phyloP scores from a whole-genome alignment of 92 coral and sea anemone species.

The Muricea muricata region DNA sequence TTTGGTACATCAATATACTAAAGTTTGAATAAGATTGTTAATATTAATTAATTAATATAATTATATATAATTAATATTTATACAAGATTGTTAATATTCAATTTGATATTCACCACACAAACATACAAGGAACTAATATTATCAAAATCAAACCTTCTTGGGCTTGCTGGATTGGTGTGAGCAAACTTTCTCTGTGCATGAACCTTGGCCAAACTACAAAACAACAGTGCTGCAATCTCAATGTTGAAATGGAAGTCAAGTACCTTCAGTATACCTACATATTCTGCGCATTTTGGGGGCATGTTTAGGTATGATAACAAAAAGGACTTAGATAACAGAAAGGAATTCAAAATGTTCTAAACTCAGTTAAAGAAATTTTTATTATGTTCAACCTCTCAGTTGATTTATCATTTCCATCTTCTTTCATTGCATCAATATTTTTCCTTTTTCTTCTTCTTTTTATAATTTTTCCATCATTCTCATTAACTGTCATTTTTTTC shows the following conservation, averaged over 20 bases:
- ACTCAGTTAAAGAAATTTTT: not conserved
- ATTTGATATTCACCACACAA: too few species aligned
- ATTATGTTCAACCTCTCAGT: slow-evolving; percentile 2
- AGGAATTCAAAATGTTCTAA: too few species aligned
- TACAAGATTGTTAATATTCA: too few species aligned
- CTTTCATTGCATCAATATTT: not conserved
- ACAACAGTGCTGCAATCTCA: not conserved
- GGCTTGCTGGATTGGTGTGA: slow-evolving; percentile 66
- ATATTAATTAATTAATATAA: not conserved
- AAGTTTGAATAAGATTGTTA: not conserved
- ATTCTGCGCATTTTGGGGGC: too few species aligned
- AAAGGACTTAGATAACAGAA: too few species aligned
- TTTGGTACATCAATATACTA: slow-evolving; percentile 64
- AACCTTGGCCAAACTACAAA: slow-evolving; percentile 57
- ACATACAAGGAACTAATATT: not conserved
- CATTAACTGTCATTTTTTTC: slow-evolving; percentile 13
- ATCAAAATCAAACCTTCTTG: slow-evolving; percentile 65
- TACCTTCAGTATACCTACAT: too few species aligned
- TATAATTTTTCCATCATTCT: slow-evolving; percentile 8
- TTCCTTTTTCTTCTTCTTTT: slow-evolving; percentile 50
- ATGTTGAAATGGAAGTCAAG: not conserved
- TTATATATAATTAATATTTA: too few species aligned
- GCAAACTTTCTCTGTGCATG: slow-evolving; percentile 86
- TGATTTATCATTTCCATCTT: not conserved
- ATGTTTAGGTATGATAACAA: too few species aligned